Conservation (phyloP, 2,113 vertebrate species). For the Eudyptes chrysolophus region DNA sequence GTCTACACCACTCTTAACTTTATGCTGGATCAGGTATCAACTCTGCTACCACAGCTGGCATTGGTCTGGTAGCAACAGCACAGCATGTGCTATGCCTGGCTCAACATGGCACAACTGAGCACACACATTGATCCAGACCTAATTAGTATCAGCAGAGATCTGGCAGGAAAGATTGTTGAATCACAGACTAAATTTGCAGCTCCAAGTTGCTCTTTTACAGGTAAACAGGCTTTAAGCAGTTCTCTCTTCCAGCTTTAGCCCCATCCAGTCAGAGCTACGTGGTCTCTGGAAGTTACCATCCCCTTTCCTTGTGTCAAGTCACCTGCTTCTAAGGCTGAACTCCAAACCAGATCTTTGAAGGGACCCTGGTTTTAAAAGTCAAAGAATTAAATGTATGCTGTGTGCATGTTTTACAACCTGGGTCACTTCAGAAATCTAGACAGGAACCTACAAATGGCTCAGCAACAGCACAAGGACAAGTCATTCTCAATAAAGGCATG, state of each 20-base stretch:
- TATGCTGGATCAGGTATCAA: slow-evolving; percentile 19
- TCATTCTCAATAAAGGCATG: neutral
- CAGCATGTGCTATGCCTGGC: neutral
- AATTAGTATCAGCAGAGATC: neutral
- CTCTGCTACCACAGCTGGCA: slow-evolving; percentile 31
- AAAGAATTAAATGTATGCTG: neutral
- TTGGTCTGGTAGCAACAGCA: neutral
- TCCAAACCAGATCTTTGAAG: neutral
- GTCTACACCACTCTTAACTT: slow-evolving; percentile 9
- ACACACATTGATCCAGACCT: neutral
- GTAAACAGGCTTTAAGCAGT: neutral
- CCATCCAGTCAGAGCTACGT: neutral
- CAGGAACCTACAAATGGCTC: neutral
- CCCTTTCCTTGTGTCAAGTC: neutral
- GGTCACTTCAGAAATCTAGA: neutral
- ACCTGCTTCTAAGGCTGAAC: neutral
- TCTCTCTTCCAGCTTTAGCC: neutral
- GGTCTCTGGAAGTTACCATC: neutral
- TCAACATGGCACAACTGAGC: neutral
- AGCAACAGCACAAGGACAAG: neutral
- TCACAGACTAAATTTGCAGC: neutral
- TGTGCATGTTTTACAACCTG: neutral
- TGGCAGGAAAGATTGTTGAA: neutral
- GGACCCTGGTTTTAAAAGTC: neutral
- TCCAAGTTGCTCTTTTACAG: neutral